Evolutionary conservation across 2,797 vertebrate species (phyloP).

Genomic region (Toxotes lorentzi): DNA sequence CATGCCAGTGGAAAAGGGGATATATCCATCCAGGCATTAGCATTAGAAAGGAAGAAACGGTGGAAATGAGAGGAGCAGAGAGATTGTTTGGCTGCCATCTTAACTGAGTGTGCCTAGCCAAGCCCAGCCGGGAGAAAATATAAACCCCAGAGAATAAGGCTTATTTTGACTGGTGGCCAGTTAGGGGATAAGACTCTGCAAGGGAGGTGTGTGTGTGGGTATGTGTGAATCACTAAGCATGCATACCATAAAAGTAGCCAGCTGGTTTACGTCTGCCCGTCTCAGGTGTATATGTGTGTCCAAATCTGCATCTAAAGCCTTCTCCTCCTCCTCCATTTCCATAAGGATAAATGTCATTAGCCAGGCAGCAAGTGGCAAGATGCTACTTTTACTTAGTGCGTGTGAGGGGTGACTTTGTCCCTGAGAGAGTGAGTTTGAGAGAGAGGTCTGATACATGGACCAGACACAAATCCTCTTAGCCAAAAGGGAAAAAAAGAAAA

Average conservation of each 20-base stretch:
- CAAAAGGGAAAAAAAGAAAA: conserved; percentile 65
- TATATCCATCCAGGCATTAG: conserved; percentile 82
- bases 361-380: conserved; percentile 71
- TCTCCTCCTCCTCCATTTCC: conserved; percentile 71
- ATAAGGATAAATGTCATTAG: conserved; percentile 82
- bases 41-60: conserved; percentile 80
- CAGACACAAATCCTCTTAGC: conserved; percentile 88
- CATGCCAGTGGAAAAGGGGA: conserved; percentile 70
- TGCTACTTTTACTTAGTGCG: conserved; percentile 60
- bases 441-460: conserved; percentile 81
- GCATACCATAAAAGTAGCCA: conserved; percentile 69
- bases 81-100: conserved; percentile 81
- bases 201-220: conserved; percentile 50
- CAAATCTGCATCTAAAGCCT: conserved; percentile 78
- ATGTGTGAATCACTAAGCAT: conserved; percentile 54
- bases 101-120: conserved; percentile 74
- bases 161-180: conserved; percentile 85
- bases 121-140: conserved; percentile 75
- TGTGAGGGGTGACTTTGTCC: conserved; percentile 78
- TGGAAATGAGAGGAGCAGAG: conserved; percentile 74
- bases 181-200: conserved; percentile 76
- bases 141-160: conserved; percentile 79
- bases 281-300: conserved; percentile 76
- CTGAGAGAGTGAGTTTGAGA: conserved; percentile 48
- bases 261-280: conserved; percentile 65